Percentiles rank a stretch among this genome's conserved stretches.
Evolutionary conservation across 1,140 invertebrate species (phyloP).

Genomic region (Glossosoma conforme): DNA sequence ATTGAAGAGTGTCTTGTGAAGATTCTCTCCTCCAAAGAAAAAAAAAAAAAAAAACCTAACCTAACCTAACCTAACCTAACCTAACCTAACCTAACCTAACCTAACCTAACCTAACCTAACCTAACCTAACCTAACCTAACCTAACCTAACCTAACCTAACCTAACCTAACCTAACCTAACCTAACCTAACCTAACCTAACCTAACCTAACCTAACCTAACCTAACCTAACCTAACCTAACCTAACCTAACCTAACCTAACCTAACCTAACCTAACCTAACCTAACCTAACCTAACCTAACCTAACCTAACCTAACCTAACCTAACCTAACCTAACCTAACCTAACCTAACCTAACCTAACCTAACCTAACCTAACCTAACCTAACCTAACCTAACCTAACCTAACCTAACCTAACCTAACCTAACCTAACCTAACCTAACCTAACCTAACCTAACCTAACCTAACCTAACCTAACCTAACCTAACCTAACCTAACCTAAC

Average conservation of each 20-base stretch:
- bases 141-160: not conserved
- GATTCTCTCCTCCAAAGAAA: no score
- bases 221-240: no score
- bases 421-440: slow-evolving; percentile 29
- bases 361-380: slow-evolving; percentile 33
- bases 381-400: slow-evolving; percentile 26
- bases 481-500: slow-evolving; percentile 27
- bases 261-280: slow-evolving; percentile 37
- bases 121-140: not conserved
- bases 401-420: slow-evolving; percentile 8
- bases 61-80: not conserved
- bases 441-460: slow-evolving; percentile 22
- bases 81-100: not conserved
- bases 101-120: not conserved
- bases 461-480: slow-evolving; percentile 23
- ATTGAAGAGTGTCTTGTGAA: no score
- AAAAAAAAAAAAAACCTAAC: no score
- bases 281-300: slow-evolving; percentile 39
- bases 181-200: not conserved
- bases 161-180: not conserved
- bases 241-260: slow-evolving; percentile 36
- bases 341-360: slow-evolving; percentile 36
- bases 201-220: not conserved
- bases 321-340: slow-evolving; percentile 36
- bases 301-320: slow-evolving; percentile 37